Base-by-base conservation (phyloP, 2,888 invertebrate genomes). In the Germaria angustata region DNA sequence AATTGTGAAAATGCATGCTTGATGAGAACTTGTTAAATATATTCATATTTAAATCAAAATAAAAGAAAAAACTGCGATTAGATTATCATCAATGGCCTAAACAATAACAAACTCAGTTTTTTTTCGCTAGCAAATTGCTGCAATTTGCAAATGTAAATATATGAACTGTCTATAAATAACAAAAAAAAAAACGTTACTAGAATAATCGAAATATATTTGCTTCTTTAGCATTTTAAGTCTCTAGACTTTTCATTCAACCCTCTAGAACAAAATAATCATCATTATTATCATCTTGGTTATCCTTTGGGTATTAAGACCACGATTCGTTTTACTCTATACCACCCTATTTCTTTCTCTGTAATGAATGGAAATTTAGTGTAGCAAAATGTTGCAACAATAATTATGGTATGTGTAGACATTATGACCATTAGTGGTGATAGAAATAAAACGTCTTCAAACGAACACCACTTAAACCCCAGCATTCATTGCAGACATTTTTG, bases 381-480 rank as follows among this genome's bases (percentile, higher is more conserved):
- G 28, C 49, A 39, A 39, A 61, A 63, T 63, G 15, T 63, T 53
- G 41, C 41, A 41, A 13, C 9, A 55, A 28, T 36, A 34, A 63
- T 59, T 51, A 22, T 36, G 3, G 24, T 36, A 36, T 36, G 22
- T 36, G 22, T 36, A 61, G 65, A 49, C 46, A 77, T 77, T 39
- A n/a, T 34, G 49, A 22, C 76, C 46, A 66, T 81, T 76, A 39
- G 61, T 55, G 66, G 46, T 68, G 61, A 68, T 73, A 57, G 68
- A 51, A 73, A 69, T 63, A 73, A 61, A 81, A 68, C n/a, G 34
- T 55, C 65, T 71, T 71, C 49, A 66, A 76, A 36, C 44, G 55
- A 63, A 53, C 24, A 55, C 39, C 28, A 53, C 53, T 15, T 15
- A 17, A 46, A 69, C 20, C 36, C 68, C 17, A 61, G 4, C 28